Percentiles rank a stretch among this genome's conserved stretches.
Evolutionary conservation across 2,888 invertebrate genomes (phyloP).

Genomic region (Yponomeuta evonymella): DNA sequence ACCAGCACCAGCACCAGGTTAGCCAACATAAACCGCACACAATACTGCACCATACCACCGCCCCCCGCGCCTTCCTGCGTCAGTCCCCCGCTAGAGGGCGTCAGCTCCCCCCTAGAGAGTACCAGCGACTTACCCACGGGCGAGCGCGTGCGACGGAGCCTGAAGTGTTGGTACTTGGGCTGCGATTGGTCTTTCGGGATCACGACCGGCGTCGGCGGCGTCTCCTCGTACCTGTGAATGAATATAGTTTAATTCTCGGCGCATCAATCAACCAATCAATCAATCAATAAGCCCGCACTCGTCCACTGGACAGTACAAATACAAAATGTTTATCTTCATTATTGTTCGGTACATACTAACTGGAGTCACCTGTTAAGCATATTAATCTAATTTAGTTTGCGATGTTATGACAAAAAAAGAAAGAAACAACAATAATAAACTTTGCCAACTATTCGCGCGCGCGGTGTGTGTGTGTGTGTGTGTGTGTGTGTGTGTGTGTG

Average conservation of each 20-base stretch:
- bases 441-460: too few relatives aligned
- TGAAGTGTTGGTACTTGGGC: conserved; percentile 32
- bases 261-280: too few relatives aligned
- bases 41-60: conserved; percentile 3
- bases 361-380: too few relatives aligned
- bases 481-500: too few relatives aligned
- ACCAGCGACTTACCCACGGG: conserved; percentile 44
- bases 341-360: too few relatives aligned
- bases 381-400: too few relatives aligned
- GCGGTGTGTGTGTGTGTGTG: too few relatives aligned
- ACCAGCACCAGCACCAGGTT: conserved; percentile 46
- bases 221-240: conserved; percentile 38
- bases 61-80: not conserved
- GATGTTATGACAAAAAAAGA: too few relatives aligned
- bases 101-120: not conserved
- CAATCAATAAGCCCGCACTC: too few relatives aligned
- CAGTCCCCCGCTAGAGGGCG: not conserved
- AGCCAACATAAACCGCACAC: conserved; percentile 35
- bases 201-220: conserved; percentile 31
- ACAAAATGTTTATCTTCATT: too few relatives aligned
- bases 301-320: too few relatives aligned
- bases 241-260: not conserved
- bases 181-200: conserved; percentile 47
- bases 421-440: too few relatives aligned
- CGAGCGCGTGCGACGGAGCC: conserved; percentile 35